A percentile compares a stretch with the other conserved stretches of the same genome.
Evolutionary conservation across 2,797 vertebrate species (phyloP).

Genomic region (Psittacula echo): DNA sequence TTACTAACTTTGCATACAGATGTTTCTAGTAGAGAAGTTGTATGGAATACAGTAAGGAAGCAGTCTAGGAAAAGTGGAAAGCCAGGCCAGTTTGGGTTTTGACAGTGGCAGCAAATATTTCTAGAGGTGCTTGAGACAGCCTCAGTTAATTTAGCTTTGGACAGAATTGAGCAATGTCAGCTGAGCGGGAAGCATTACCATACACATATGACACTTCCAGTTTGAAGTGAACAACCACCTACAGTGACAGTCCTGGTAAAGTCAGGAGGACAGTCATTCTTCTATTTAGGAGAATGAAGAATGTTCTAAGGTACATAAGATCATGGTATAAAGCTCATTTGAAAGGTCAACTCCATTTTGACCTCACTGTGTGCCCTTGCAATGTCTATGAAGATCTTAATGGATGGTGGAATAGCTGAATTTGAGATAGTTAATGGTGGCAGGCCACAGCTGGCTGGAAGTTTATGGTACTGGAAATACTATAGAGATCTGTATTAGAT

Average conservation of each 20-base stretch:
- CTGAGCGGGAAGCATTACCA: not conserved
- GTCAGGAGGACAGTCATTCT: not conserved
- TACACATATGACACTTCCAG: not conserved
- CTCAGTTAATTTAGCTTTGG: not conserved
- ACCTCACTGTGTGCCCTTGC: not conserved
- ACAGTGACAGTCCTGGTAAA: not conserved
- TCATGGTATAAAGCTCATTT: not conserved
- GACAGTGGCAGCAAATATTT: not conserved
- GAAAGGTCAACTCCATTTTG: not conserved
- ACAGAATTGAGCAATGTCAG: not conserved
- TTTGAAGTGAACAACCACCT: not conserved
- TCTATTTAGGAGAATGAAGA: not conserved
- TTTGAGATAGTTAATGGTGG: not conserved
- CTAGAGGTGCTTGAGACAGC: not conserved
- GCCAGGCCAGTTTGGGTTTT: not conserved
- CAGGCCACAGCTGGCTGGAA: not conserved
- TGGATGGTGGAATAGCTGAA: not conserved
- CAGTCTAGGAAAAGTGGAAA: not conserved
- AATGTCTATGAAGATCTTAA: not conserved
- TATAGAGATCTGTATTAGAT: not conserved
- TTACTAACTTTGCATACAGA: not conserved
- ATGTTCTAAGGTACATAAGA: not conserved
- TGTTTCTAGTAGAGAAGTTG: not conserved
- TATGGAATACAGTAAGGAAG: not conserved
- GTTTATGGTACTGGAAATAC: not conserved